These are phyloP conservation scores for Caenorhabditis angaria DNA, from an alignment of 2,888 invertebrate genomes.

Conservation along the genomic window DNA sequence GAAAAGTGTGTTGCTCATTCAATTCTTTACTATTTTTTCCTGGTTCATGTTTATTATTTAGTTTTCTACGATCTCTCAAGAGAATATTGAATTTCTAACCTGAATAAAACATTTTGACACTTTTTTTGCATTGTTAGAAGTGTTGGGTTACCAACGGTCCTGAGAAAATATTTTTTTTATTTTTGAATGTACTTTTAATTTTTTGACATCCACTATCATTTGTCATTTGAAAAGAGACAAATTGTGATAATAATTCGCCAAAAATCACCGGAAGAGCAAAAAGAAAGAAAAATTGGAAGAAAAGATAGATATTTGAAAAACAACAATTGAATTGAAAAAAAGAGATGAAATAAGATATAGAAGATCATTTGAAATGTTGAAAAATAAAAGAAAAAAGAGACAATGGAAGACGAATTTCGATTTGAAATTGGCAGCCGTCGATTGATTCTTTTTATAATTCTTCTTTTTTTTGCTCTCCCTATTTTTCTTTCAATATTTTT, in stretches of 20 bases:
- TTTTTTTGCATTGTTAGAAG: too few species aligned
- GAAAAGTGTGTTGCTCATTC: neutral
- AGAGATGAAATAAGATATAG: neutral
- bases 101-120: too few species aligned
- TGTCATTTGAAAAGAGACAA: neutral
- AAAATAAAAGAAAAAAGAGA: conserved; percentile 1
- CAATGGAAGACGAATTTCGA: neutral
- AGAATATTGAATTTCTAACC: too few species aligned
- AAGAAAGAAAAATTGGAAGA: neutral
- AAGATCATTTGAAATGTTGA: neutral
- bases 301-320: neutral
- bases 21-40: neutral
- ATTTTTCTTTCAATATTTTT: neutral
- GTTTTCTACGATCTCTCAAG: neutral
- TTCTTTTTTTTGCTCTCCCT: neutral
- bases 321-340: neutral
- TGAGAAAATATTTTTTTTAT: too few species aligned
- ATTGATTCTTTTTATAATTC: conserved; percentile 2
- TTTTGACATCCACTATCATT: neutral
- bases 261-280: neutral
- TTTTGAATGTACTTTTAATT: neutral
- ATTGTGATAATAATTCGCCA: neutral
- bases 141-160: too few species aligned
- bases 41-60: neutral
- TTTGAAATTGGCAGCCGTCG: neutral